Base-by-base conservation (phyloP, 2,888 invertebrate genomes). In the Acheta domesticus region DNA sequence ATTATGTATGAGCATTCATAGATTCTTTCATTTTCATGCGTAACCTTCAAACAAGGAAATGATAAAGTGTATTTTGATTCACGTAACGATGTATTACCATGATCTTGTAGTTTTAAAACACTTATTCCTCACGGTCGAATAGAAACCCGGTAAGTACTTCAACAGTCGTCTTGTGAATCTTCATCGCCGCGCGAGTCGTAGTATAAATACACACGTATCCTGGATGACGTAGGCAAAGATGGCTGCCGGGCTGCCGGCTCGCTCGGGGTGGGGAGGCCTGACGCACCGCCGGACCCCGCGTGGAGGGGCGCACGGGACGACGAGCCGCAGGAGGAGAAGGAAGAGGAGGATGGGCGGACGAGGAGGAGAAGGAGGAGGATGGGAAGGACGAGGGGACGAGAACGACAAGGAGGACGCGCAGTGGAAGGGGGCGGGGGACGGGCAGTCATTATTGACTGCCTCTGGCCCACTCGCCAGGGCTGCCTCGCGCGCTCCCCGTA, bases 191-290 rank as follows among this genome's bases (percentile, higher is more conserved):
- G 62, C 62, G 16, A 19, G 62, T 62, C 62, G 62, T 62, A 62
- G 62, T 62, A 62, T 62, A 62, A 62, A 62, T 62, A 62, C 62
- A 62, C 62, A 62, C 62, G 62, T 62, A 62, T n/a, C 62, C 62
- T 62, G 62, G 62, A 62, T 62, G 62, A 62, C 62, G 62, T 62
- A n/a, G 62, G 62, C 62, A 62, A 62, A 62, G 62, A 62, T 62
- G 62, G 62, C 62, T 62, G 62, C 62, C 62, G 62, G n/a, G 62
- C 62, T 62, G 62, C 62, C 62, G 14, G 62, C 62, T 4, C 14
- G 62, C 62, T 14, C 62, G 62, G 62, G 62, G 62, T 62, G 62
- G 62, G 62, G 62, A 62, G 62, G 62, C 62, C n/a, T n/a, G 62
- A 62, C 62, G 62, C 62, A 62, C 62, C 62, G 62, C 62, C 62